Percentiles rank a stretch among this genome's conserved stretches.
These are phyloP conservation scores for Oscheius sp. DNA, from an alignment of 2,888 invertebrate genomes.

Conservation along the genomic window DNA sequence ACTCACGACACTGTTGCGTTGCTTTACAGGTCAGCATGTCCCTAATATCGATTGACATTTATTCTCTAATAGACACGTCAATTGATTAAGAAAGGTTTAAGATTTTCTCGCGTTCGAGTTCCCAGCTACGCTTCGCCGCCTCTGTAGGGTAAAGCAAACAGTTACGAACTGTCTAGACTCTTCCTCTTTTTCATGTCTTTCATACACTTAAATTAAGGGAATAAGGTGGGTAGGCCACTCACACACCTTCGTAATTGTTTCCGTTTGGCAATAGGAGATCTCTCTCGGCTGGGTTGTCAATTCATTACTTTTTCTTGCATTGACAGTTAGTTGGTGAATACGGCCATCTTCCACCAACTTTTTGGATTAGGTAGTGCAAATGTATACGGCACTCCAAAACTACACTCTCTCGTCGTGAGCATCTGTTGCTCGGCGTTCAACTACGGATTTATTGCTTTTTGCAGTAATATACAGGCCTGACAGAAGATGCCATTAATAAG, in stretches of 20 bases:
- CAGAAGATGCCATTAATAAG: slow-evolving; percentile 28
- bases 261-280: slow-evolving; percentile 17
- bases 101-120: slow-evolving; percentile 22
- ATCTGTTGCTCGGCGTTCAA: slow-evolving; percentile 24
- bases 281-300: not conserved
- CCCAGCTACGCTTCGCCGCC: slow-evolving; percentile 30
- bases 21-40: too few relatives aligned
- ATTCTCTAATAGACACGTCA: too few relatives aligned
- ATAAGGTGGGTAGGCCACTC: not conserved
- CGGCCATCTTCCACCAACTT: not conserved
- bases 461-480: slow-evolving; percentile 30
- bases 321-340: too few relatives aligned
- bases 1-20: not conserved
- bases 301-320: slow-evolving; percentile 22
- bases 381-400: not conserved
- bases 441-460: slow-evolving; percentile 27
- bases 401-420: slow-evolving; percentile 4
- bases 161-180: slow-evolving; percentile 10
- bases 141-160: slow-evolving; percentile 15
- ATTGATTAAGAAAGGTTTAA: too few relatives aligned
- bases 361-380: not conserved
- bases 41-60: too few relatives aligned
- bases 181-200: slow-evolving; percentile 3
- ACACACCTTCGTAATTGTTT: slow-evolving; percentile 19
- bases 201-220: not conserved